Evolutionary conservation across 2,797 vertebrate species (phyloP).

Genomic region (Pelobates cultripes): DNA sequence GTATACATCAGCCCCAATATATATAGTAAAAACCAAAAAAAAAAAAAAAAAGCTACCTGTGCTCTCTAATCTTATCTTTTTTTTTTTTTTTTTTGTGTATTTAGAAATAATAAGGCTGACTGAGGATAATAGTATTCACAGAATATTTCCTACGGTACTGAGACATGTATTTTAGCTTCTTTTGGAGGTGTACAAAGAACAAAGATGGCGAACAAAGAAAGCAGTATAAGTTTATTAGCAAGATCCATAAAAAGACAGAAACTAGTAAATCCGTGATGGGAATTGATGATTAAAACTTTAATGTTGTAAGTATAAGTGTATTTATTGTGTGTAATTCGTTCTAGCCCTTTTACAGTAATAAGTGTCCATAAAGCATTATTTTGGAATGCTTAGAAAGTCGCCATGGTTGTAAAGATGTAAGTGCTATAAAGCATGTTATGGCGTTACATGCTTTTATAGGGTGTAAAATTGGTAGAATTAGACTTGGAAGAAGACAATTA

Average conservation of each 20-base stretch:
- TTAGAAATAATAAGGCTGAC: no score
- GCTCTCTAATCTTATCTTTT: no score
- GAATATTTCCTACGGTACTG: no score
- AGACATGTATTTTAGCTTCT: no score
- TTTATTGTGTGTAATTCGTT: conserved; percentile 38
- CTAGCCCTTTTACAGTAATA: conserved; percentile 41
- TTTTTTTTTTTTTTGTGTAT: no score
- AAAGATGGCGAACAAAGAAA: not conserved
- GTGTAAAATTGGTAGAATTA: conserved; percentile 27
- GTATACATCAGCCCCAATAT: no score
- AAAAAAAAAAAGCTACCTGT: no score
- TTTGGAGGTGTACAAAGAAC: not conserved
- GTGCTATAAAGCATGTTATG: conserved; percentile 19
- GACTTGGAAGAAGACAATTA: conserved; percentile 4
- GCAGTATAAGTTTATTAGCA: not conserved
- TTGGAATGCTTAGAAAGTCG: conserved; percentile 22
- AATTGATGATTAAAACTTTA: conserved; percentile 18
- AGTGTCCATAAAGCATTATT: conserved; percentile 42
- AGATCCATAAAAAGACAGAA: conserved; percentile 6
- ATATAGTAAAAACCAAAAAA: no score
- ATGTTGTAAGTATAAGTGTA: conserved; percentile 21
- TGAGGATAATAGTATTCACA: no score
- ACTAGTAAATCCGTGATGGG: conserved; percentile 12
- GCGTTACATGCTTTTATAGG: conserved; percentile 25
- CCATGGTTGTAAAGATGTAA: conserved; percentile 24